Percentiles rank a stretch among this genome's conserved stretches.
phyloP scores from a whole-genome alignment of 2,888 invertebrate species.

The Lepidonotus clava region DNA sequence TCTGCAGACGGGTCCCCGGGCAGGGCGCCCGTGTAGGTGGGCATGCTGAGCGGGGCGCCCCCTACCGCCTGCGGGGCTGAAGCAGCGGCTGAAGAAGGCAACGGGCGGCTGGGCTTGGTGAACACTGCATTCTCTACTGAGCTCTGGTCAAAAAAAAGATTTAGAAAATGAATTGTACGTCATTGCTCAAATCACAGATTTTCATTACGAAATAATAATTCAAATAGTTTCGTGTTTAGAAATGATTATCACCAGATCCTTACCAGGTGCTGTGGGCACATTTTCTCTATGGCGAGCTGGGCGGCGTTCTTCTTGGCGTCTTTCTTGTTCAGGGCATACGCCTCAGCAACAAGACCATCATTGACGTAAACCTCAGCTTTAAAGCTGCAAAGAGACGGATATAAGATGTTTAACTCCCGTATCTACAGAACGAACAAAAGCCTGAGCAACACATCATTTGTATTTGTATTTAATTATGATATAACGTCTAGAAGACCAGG shows the following conservation, averaged over 20 bases:
- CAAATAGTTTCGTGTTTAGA: not conserved
- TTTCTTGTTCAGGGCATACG: conserved; percentile 59
- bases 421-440: no score
- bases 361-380: conserved; percentile 44
- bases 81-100: not conserved
- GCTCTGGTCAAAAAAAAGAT: not conserved
- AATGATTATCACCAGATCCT: not conserved
- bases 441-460: no score
- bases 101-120: not conserved
- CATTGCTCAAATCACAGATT: not conserved
- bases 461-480: no score
- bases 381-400: conserved; percentile 57
- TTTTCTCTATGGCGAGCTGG: not conserved
- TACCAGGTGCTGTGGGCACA: conserved; percentile 22
- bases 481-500: no score
- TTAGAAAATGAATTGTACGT: not conserved
- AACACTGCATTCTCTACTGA: not conserved
- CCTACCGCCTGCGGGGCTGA: not conserved
- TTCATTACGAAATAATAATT: no score
- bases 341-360: conserved; percentile 30
- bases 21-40: not conserved
- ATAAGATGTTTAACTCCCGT: no score
- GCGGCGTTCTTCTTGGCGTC: conserved; percentile 61
- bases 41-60: not conserved
- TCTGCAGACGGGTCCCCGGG: not conserved